These are phyloP conservation scores for Carapus acus DNA, from an alignment of 2,797 vertebrate species.

Conservation along the genomic window DNA sequence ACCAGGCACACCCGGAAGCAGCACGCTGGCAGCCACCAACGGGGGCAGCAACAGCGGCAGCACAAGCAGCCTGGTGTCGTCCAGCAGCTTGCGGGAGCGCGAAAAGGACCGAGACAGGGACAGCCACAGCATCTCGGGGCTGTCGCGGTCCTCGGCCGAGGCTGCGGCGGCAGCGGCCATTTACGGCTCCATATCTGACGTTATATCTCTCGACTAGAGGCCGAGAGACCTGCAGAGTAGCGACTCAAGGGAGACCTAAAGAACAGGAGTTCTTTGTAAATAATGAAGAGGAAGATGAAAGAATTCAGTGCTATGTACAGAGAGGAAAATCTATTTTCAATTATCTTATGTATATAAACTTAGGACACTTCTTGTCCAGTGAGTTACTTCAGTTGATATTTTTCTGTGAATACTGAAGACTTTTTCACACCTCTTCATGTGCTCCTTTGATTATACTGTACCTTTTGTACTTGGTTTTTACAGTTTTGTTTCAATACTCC, in stretches of 20 bases:
- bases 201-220: slow-evolving; percentile 93
- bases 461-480: slow-evolving; percentile 81
- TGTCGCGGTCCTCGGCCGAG: slow-evolving; percentile 78
- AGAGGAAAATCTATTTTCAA: slow-evolving; percentile 99
- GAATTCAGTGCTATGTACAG: slow-evolving; percentile 96
- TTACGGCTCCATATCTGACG: slow-evolving; percentile 96
- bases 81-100: slow-evolving; percentile 82
- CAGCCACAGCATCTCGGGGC: slow-evolving; percentile 77
- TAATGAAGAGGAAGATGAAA: slow-evolving; percentile 71
- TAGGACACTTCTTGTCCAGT: slow-evolving; percentile 89
- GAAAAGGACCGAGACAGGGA: slow-evolving; percentile 73
- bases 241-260: slow-evolving; percentile 45
- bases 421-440: slow-evolving; percentile 86
- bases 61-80: slow-evolving; percentile 95
- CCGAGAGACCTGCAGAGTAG: slow-evolving; percentile 47
- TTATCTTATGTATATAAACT: slow-evolving; percentile 99
- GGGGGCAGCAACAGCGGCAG: slow-evolving; percentile 87
- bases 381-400: slow-evolving; percentile 87
- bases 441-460: slow-evolving; percentile 79
- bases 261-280: slow-evolving; percentile 76
- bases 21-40: slow-evolving; percentile 78
- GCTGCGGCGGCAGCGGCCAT: slow-evolving; percentile 78
- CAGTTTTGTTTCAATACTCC: slow-evolving; percentile 74
- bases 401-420: slow-evolving; percentile 93
- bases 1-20: slow-evolving; percentile 80